Evolutionary conservation across 2,113 vertebrate genomes (phyloP).

Genomic region (Hyaena hyaena): DNA sequence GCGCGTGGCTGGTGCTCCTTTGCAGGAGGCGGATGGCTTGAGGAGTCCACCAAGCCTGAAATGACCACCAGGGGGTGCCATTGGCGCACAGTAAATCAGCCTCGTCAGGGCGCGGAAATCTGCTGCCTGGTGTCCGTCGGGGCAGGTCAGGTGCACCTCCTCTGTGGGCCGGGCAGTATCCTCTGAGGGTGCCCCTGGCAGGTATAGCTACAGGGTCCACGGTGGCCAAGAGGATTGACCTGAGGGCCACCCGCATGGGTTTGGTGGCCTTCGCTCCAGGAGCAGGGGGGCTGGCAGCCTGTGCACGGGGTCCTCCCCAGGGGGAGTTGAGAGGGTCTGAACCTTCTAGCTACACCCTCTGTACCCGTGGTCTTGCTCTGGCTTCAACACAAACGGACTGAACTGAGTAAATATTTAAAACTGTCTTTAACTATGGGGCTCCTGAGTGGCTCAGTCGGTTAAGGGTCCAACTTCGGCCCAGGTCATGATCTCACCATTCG

Average conservation of each 20-base stretch:
- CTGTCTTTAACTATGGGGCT: not conserved
- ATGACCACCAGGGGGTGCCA: not conserved
- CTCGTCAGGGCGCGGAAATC: not conserved
- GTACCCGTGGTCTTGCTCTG: no score
- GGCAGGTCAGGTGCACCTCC: not conserved
- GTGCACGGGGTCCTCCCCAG: not conserved
- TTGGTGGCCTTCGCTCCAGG: not conserved
- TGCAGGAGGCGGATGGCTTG: accelerated
- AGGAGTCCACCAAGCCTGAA: not conserved
- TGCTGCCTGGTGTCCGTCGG: not conserved
- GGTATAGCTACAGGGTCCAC: not conserved
- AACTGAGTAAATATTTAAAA: not conserved
- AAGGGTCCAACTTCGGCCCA: no score
- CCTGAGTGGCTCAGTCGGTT: no score
- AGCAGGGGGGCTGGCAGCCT: not conserved
- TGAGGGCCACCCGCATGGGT: not conserved
- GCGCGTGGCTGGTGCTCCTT: not conserved
- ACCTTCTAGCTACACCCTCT: not conserved
- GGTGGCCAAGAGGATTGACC: not conserved
- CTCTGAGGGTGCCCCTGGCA: not conserved
- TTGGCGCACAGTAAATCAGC: not conserved
- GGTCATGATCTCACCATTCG: no score
- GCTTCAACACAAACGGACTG: not conserved
- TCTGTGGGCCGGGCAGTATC: not conserved
- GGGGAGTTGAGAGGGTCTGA: not conserved